Evolutionary conservation across 2,113 vertebrate genomes (phyloP).

Genomic region (Todiramphus chloris): DNA sequence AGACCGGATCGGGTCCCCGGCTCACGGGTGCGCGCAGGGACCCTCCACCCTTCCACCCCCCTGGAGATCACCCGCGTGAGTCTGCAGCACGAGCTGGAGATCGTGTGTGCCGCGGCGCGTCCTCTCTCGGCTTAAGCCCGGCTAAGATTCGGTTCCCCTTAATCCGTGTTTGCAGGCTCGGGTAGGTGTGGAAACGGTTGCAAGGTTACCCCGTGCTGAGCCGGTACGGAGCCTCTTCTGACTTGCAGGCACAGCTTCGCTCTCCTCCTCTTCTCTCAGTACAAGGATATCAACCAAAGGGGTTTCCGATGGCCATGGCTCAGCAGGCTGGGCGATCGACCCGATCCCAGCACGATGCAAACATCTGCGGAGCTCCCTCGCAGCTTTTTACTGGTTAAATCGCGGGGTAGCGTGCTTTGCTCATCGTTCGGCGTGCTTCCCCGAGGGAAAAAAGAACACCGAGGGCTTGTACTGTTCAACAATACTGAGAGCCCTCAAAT

Average conservation of each 20-base stretch:
- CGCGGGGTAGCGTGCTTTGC: background rate
- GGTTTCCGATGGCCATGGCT: background rate
- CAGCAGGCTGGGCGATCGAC: background rate
- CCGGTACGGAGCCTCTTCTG: background rate
- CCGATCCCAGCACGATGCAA: too few relatives aligned
- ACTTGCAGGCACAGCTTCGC: background rate
- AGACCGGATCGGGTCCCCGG: background rate
- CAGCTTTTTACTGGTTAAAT: background rate
- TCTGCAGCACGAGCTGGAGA: background rate
- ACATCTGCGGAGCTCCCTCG: background rate
- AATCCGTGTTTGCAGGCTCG: background rate
- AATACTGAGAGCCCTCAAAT: background rate
- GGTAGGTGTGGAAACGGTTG: background rate
- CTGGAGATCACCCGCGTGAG: background rate
- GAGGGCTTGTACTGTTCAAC: background rate
- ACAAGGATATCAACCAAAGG: background rate
- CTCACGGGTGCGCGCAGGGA: background rate
- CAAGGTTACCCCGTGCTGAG: background rate
- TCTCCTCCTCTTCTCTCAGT: background rate
- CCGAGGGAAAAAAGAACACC: background rate
- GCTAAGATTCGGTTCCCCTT: constrained; percentile 7
- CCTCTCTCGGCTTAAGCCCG: background rate
- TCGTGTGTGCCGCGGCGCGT: background rate
- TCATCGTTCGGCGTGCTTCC: background rate
- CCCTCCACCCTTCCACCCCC: background rate